phyloP scores from a whole-genome alignment of 2,888 invertebrate genomes.

The Thymelicus sylvestris region DNA sequence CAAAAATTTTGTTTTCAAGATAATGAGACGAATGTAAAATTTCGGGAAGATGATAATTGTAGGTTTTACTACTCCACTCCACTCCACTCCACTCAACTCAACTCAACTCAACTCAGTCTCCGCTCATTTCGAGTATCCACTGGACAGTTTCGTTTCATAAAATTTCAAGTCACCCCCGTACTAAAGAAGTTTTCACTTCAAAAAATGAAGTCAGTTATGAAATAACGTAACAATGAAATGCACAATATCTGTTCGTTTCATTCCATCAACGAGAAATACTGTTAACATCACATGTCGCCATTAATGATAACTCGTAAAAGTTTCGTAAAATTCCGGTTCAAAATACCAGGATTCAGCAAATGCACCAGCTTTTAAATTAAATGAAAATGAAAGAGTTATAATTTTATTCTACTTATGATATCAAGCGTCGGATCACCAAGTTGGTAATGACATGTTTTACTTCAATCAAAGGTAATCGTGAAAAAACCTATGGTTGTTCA shows the following conservation, averaged over 20 bases:
- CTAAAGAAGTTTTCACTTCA: too few species aligned
- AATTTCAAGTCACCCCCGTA: too few species aligned
- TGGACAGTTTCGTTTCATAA: too few species aligned
- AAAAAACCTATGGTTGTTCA: too few species aligned
- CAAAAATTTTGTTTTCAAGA: too few species aligned
- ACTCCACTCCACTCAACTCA: too few species aligned
- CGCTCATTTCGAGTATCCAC: too few species aligned
- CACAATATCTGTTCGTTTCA: conserved; percentile 5
- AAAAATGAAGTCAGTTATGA: too few species aligned
- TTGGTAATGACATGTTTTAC: conserved; percentile 1
- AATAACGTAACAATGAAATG: neutral
- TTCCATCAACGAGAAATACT: neutral
- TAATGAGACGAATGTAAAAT: too few species aligned
- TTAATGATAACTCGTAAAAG: conserved; percentile 25
- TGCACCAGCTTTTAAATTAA: conserved; percentile 8
- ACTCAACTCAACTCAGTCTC: too few species aligned
- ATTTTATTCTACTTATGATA: neutral
- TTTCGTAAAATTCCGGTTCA: conserved; percentile 11
- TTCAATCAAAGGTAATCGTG: neutral
- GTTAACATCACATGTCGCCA: conserved; percentile 16
- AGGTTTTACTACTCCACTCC: too few species aligned
- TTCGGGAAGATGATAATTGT: too few species aligned
- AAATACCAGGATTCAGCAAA: conserved; percentile 10
- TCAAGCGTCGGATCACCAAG: neutral
- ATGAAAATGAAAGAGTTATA: conserved; percentile 7